Evolutionary conservation across 2,797 vertebrate genomes (phyloP).

Genomic region (Threskiornis aethiopicus): DNA sequence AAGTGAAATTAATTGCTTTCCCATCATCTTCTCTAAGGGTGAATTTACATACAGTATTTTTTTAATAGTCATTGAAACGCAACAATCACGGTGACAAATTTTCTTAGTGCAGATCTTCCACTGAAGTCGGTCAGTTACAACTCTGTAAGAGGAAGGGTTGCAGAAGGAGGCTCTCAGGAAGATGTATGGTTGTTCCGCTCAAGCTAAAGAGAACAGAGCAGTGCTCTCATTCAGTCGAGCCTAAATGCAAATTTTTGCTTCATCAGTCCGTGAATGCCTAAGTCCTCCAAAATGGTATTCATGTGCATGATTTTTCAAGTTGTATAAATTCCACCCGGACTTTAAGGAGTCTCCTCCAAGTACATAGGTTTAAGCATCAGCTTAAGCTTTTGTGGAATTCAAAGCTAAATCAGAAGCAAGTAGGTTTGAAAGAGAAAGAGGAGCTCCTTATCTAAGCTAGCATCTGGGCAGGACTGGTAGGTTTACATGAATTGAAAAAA

Average conservation of each 20-base stretch:
- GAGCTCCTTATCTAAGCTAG: not conserved
- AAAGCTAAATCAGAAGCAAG: not conserved
- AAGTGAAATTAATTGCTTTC: slow-evolving; percentile 55
- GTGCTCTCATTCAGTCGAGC: not conserved
- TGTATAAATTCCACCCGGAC: not conserved
- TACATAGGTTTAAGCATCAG: not conserved
- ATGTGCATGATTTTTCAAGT: not conserved
- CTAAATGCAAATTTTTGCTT: not conserved
- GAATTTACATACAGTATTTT: slow-evolving; percentile 10
- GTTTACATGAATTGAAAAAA: not conserved
- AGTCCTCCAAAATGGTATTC: not conserved
- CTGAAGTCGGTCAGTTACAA: not conserved
- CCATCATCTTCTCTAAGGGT: slow-evolving; percentile 8
- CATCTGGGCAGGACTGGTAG: not conserved
- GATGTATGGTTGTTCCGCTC: not conserved
- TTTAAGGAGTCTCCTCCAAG: not conserved
- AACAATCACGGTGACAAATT: not conserved
- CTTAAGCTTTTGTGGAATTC: not conserved
- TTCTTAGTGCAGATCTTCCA: not conserved
- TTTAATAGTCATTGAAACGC: not conserved
- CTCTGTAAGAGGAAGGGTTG: not conserved
- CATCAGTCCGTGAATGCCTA: not conserved
- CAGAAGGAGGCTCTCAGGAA: not conserved
- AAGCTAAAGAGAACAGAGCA: not conserved
- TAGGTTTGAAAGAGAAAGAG: not conserved